A percentile compares a stretch with the other conserved stretches of the same genome.
phyloP scores from a whole-genome alignment of 37 sponge, comb jelly and placozoan genomes.

The Eunapius fragilis region DNA sequence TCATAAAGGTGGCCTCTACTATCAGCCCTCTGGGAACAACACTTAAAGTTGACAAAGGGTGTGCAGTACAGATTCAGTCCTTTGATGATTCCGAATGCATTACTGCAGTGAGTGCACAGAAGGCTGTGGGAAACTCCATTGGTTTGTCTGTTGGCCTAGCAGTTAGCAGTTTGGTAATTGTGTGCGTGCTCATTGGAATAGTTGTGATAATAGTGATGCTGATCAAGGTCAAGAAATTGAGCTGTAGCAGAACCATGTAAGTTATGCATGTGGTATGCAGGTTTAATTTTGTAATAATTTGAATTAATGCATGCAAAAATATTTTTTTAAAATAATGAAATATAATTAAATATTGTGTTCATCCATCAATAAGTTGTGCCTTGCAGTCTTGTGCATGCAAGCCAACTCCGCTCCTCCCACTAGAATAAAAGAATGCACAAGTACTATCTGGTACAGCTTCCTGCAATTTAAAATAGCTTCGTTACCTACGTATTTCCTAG shows the following conservation, averaged over 20 bases:
- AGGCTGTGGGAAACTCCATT: not conserved
- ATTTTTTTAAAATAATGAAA: no score
- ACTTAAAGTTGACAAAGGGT: not conserved
- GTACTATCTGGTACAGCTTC: no score
- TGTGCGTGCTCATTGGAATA: not conserved
- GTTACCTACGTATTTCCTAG: no score
- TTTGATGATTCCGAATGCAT: not conserved
- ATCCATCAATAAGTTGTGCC: no score
- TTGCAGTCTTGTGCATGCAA: no score
- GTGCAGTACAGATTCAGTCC: not conserved
- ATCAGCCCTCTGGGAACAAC: not conserved
- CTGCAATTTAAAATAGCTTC: no score
- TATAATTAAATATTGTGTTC: no score
- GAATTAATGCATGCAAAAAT: no score
- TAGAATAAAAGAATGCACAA: no score
- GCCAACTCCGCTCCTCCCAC: no score
- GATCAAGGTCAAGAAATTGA: not conserved
- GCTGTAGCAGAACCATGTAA: not conserved
- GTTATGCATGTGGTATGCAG: not conserved
- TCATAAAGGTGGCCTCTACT: not conserved
- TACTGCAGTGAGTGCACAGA: not conserved
- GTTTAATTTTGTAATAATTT: no score
- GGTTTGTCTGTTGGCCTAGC: not conserved
- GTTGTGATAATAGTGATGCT: not conserved
- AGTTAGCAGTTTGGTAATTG: not conserved